A percentile compares a stretch with the other conserved stretches of the same genome.
Conservation (phyloP, 2,888 invertebrate genomes). For the Notodonta dromedarius region DNA sequence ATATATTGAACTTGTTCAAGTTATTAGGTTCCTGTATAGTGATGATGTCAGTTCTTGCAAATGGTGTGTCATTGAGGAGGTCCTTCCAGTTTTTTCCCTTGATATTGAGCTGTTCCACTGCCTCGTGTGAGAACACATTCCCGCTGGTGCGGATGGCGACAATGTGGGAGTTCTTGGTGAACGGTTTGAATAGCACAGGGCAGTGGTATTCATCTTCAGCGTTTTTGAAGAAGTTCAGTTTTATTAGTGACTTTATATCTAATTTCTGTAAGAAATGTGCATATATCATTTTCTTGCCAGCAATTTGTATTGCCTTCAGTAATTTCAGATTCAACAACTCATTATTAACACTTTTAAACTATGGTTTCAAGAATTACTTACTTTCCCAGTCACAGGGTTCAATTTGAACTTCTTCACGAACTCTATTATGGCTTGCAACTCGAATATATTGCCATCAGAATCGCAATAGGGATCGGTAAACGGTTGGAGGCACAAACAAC, state of each 20-base stretch:
- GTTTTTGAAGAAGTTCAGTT: constrained; percentile 95
- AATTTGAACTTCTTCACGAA: constrained; percentile 96
- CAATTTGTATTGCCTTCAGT: too few relatives aligned
- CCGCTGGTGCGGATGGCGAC: constrained; percentile 95
- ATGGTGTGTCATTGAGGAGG: constrained; percentile 94
- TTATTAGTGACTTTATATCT: constrained; percentile 91
- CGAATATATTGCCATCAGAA: constrained; percentile 95
- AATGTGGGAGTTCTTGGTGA: constrained; percentile 97
- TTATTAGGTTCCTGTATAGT: constrained; percentile 96
- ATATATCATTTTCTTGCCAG: too few relatives aligned
- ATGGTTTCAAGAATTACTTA: constrained; percentile 1
- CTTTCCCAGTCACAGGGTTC: constrained; percentile 96
- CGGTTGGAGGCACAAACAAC: constrained; percentile 95
- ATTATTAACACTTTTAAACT: not conserved
- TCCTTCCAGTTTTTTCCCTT: constrained; percentile 98
- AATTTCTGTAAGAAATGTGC: constrained; percentile 83
- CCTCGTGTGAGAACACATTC: constrained; percentile 98
- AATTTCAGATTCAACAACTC: too few relatives aligned
- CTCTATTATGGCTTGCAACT: constrained; percentile 92
- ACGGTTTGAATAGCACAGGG: constrained; percentile 95
- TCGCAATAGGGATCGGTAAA: constrained; percentile 97
- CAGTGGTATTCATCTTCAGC: constrained; percentile 93
- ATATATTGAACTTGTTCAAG: constrained; percentile 97
- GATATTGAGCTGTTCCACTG: constrained; percentile 97
- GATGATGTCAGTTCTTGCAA: constrained; percentile 95